Evolutionary conservation across 2,888 invertebrate species (phyloP).

Genomic region (Parnassius mnemosyne): DNA sequence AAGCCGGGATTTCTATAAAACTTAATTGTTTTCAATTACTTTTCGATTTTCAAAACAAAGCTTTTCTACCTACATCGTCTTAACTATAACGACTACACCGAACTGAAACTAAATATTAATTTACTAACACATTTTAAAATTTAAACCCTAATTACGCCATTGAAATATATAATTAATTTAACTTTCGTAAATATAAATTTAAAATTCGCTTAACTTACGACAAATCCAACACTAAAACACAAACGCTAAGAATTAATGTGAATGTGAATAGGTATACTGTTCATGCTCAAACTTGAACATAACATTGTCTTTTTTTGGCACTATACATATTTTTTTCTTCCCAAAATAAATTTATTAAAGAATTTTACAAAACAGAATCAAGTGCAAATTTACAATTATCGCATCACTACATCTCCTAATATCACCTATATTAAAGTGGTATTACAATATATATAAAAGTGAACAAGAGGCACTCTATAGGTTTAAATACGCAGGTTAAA

Average conservation of each 20-base stretch:
- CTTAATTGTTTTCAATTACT: no score
- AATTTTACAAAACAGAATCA: conserved; percentile 40
- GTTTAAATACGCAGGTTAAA: conserved; percentile 76
- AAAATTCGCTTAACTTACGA: neutral
- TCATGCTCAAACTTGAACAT: conserved; percentile 19
- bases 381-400: conserved; percentile 60
- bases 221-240: neutral
- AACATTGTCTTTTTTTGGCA: conserved; percentile 54
- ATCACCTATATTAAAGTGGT: conserved; percentile 67
- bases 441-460: conserved; percentile 80
- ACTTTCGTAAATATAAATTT: neutral
- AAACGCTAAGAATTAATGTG: neutral
- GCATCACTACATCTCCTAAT: conserved; percentile 51
- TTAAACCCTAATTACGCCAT: neutral
- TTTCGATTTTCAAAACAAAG: no score
- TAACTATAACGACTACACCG: no score
- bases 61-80: no score
- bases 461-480: conserved; percentile 81
- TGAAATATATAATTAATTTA: neutral
- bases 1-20: no score
- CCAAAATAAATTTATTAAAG: conserved; percentile 39
- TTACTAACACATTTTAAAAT: neutral
- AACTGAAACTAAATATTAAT: no score
- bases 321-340: conserved; percentile 60
- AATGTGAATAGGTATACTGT: neutral